These are phyloP conservation scores for Halisarca cf. caerulea DNA, from an alignment of 37 sponge, comb jelly and placozoan species.

Conservation along the genomic window DNA sequence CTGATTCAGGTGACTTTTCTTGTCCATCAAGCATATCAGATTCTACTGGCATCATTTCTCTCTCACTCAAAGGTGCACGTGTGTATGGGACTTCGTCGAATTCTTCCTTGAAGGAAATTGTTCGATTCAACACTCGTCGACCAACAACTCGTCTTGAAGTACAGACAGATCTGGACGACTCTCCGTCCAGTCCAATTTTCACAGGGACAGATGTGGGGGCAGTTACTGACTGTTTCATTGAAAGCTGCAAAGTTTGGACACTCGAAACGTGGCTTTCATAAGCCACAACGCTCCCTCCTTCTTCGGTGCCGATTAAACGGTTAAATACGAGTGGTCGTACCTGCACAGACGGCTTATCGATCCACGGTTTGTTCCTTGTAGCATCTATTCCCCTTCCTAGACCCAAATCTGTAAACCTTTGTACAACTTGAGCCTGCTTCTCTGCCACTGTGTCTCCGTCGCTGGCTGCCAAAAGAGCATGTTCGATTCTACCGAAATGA, in stretches of 20 bases:
- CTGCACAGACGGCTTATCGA: constrained; percentile 48
- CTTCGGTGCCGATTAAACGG: constrained; percentile 2
- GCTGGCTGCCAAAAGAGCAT: not conserved
- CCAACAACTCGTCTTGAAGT: not conserved
- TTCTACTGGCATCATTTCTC: not conserved
- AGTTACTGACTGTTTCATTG: not conserved
- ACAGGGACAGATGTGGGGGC: not conserved
- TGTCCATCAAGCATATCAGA: not conserved
- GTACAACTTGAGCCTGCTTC: not conserved
- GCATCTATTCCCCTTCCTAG: constrained; percentile 51
- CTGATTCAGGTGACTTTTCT: not conserved
- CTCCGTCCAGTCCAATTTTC: not conserved
- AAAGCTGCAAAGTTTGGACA: constrained; percentile 1
- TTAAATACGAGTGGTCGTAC: not conserved
- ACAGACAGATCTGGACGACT: not conserved
- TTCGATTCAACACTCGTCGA: constrained; percentile 1
- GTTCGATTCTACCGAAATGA: not conserved
- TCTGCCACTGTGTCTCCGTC: not conserved
- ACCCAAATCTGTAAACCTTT: constrained; percentile 29
- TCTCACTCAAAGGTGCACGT: not conserved
- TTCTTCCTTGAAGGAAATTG: constrained; percentile 14
- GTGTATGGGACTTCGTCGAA: not conserved
- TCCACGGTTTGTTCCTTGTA: constrained; percentile 36
- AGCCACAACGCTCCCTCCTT: constrained; percentile 20
- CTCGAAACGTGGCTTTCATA: not conserved